Percentiles rank a stretch among this genome's conserved stretches.
These are phyloP conservation scores for Catharus minimus DNA, from an alignment of 2,113 vertebrate species.

Conservation along the genomic window DNA sequence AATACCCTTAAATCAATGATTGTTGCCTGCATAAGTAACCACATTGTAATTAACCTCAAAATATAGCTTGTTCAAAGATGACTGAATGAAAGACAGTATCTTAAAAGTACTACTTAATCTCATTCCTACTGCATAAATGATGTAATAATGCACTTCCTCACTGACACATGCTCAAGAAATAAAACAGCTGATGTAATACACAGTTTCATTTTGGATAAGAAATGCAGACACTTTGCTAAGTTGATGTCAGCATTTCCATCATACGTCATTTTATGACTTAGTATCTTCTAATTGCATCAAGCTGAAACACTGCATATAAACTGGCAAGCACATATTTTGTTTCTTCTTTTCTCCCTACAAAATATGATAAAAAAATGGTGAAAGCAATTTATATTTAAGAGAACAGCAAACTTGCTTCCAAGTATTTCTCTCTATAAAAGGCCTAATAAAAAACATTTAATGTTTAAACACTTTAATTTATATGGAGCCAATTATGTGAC, in stretches of 20 bases:
- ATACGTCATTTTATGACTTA: conserved; percentile 20
- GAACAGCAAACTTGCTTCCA: conserved; percentile 3
- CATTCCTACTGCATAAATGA: conserved; percentile 1
- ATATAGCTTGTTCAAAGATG: conserved; percentile 45
- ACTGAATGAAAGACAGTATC: conserved; percentile 36
- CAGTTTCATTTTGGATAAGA: not conserved
- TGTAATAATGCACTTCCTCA: conserved; percentile 8
- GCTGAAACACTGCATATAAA: not conserved
- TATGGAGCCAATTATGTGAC: not conserved
- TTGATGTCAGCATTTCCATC: not conserved
- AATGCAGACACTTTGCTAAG: not conserved
- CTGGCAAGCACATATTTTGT: not conserved
- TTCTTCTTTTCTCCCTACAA: conserved; percentile 37
- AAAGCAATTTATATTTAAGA: conserved; percentile 9
- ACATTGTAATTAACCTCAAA: conserved; percentile 61
- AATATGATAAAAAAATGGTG: conserved; percentile 43
- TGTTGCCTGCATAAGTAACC: conserved; percentile 50
- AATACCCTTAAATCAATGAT: conserved; percentile 51
- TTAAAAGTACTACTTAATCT: conserved; percentile 55
- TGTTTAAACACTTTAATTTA: conserved; percentile 26
- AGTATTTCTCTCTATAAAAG: not conserved
- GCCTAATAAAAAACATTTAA: not conserved
- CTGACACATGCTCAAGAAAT: not conserved
- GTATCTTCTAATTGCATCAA: conserved; percentile 2
- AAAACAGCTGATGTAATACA: conserved; percentile 12